Evolutionary conservation across 2,797 vertebrate species (phyloP).

Genomic region (Phoxinus dragarum): DNA sequence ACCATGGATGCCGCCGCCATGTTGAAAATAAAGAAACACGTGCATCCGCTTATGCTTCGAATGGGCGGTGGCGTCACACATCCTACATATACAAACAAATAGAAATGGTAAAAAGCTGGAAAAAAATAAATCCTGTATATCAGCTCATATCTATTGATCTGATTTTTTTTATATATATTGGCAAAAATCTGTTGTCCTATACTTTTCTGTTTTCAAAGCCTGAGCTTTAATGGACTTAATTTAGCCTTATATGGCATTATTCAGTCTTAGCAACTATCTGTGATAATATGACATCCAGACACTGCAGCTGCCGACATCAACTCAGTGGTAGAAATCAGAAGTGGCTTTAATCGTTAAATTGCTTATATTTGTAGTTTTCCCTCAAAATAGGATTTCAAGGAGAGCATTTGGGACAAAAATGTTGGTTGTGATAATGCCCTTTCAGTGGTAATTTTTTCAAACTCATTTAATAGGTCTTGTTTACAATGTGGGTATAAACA

Average conservation of each 20-base stretch:
- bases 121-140: not conserved
- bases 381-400: not conserved
- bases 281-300: not conserved
- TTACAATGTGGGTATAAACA: no score
- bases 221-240: not conserved
- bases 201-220: not conserved
- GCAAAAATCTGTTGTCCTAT: not conserved
- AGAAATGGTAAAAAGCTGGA: not conserved
- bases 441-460: not conserved
- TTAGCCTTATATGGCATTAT: no score
- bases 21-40: not conserved
- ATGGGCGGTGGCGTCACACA: not conserved
- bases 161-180: no score
- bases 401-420: not conserved
- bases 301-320: not conserved
- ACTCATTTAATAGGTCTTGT: no score
- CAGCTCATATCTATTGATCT: no score
- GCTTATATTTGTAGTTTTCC: no score
- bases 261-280: not conserved
- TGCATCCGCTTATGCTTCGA: not conserved
- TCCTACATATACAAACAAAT: no score
- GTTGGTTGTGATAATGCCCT: not conserved
- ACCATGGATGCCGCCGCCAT: constrained; percentile 49
- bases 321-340: no score
- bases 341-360: no score